These are phyloP conservation scores for Lasioglossum figueresi DNA, from an alignment of 2,888 invertebrate genomes.

Conservation along the genomic window DNA sequence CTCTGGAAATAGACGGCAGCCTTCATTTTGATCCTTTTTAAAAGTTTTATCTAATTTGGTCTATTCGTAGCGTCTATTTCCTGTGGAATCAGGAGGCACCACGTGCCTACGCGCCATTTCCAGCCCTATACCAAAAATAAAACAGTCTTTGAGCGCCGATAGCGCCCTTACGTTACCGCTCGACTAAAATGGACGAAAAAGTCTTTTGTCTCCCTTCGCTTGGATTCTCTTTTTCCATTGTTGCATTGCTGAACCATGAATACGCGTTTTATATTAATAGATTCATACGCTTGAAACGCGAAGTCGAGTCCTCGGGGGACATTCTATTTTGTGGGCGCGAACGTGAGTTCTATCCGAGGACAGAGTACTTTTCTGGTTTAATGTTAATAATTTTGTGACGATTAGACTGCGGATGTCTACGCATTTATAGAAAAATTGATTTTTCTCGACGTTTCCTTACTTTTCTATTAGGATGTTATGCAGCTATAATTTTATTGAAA, in stretches of 20 bases:
- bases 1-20: slow-evolving; percentile 56
- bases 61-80: slow-evolving; percentile 62
- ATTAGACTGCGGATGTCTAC: no score
- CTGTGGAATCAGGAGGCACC: slow-evolving; percentile 51
- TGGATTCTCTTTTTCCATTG: neutral
- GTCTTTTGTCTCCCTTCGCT: neutral
- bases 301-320: neutral
- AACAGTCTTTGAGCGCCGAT: slow-evolving; percentile 40
- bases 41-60: slow-evolving; percentile 67
- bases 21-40: slow-evolving; percentile 66
- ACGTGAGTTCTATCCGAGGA: neutral
- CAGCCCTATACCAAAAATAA: slow-evolving; percentile 60
- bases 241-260: neutral
- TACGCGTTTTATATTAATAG: neutral
- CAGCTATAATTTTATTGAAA: no score
- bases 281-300: neutral
- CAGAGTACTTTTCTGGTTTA: neutral
- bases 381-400: neutral
- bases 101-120: slow-evolving; percentile 55
- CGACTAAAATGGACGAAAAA: neutral
- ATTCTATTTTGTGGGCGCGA: neutral
- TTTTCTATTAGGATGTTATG: no score
- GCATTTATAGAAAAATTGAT: no score
- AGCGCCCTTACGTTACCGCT: slow-evolving; percentile 29
- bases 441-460: no score